These are phyloP conservation scores for Romanogobio albipinnatus DNA, from an alignment of 2,113 vertebrate species.

Conservation along the genomic window DNA sequence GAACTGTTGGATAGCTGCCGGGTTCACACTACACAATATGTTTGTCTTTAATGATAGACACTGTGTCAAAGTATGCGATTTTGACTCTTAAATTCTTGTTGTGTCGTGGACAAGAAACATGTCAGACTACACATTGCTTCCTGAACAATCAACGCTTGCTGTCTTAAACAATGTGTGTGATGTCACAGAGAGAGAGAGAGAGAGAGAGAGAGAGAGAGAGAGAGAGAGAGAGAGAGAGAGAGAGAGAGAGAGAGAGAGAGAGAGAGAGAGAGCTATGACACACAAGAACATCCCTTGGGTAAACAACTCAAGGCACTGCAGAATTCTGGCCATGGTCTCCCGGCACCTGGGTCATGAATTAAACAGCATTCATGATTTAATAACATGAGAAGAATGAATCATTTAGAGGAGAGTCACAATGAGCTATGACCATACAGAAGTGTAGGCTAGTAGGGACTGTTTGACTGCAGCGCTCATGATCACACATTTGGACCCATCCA, in stretches of 20 bases:
- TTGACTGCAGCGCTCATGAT: slow-evolving; percentile 7
- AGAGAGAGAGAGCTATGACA: background rate
- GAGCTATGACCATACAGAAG: slow-evolving; percentile 53
- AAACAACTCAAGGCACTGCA: slow-evolving; percentile 34
- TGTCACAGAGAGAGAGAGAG: too few species aligned
- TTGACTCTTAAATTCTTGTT: too few species aligned
- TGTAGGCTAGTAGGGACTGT: background rate
- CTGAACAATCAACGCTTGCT: too few species aligned
- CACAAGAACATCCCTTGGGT: background rate
- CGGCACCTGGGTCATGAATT: slow-evolving; percentile 61
- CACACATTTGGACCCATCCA: background rate
- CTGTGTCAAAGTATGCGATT: too few species aligned
- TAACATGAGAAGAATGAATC: slow-evolving; percentile 61
- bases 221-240: too few species aligned
- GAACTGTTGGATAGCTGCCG: background rate
- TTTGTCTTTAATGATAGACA: too few species aligned
- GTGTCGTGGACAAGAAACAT: too few species aligned
- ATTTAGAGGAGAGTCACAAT: slow-evolving; percentile 64
- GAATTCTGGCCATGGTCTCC: slow-evolving; percentile 28
- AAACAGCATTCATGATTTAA: slow-evolving; percentile 65
- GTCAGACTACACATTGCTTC: too few species aligned
- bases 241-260: background rate
- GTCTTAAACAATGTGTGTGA: too few species aligned
- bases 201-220: too few species aligned
- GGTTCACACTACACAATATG: too few species aligned